phyloP scores from a whole-genome alignment of 2,888 invertebrate species.

The Podotricha telesiphe region DNA sequence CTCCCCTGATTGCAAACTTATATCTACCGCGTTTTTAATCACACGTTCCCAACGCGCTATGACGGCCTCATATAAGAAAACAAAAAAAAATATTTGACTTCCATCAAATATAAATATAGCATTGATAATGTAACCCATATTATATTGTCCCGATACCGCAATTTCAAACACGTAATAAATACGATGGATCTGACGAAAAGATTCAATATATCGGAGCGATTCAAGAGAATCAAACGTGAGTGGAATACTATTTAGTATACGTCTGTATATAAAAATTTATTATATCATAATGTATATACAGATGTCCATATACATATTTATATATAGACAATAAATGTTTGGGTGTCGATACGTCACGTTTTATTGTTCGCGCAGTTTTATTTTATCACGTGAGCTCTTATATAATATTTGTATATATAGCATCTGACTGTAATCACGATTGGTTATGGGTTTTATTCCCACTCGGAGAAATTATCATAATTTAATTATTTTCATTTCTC shows the following conservation, averaged over 20 bases:
- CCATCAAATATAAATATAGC: not conserved
- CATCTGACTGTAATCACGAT: too few relatives aligned
- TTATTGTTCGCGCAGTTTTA: constrained; percentile 14
- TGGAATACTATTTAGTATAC: constrained; percentile 30
- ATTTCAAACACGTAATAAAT: constrained; percentile 39
- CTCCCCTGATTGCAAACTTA: too few relatives aligned
- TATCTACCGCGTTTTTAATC: too few relatives aligned
- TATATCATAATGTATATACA: constrained; percentile 6
- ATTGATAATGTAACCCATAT: constrained; percentile 24
- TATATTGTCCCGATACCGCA: constrained; percentile 30
- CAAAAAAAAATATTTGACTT: not conserved
- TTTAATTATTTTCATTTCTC: too few relatives aligned
- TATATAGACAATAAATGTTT: constrained; percentile 12
- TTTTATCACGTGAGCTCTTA: constrained; percentile 5
- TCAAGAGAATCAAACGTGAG: constrained; percentile 37
- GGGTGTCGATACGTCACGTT: constrained; percentile 16
- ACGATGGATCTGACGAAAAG: constrained; percentile 32
- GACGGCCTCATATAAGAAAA: not conserved
- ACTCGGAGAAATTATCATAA: too few relatives aligned
- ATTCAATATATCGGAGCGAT: constrained; percentile 34
- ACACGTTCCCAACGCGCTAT: too few relatives aligned
- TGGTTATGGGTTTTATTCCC: too few relatives aligned
- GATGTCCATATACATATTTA: not conserved
- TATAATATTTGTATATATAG: constrained; percentile 16
- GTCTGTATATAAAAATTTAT: constrained; percentile 15